Percentiles rank a stretch among this genome's conserved stretches.
These are phyloP conservation scores for Abramis brama DNA, from an alignment of 2,113 vertebrate species.

Conservation along the genomic window DNA sequence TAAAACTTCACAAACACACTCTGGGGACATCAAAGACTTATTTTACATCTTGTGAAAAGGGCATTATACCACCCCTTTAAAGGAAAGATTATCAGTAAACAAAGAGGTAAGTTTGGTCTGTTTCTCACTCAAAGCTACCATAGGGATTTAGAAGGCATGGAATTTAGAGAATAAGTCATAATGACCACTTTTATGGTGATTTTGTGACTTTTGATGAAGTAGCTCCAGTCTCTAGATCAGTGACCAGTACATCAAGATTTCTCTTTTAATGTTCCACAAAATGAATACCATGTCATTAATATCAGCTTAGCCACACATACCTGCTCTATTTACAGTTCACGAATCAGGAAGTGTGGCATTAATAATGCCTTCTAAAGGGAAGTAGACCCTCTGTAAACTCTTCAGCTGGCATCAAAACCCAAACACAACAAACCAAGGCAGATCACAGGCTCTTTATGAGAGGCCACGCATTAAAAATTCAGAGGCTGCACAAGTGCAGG, in stretches of 20 bases:
- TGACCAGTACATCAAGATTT: not conserved
- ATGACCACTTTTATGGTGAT: not conserved
- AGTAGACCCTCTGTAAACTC: slow-evolving; percentile 31
- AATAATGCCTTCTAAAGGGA: not conserved
- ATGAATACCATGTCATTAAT: not conserved
- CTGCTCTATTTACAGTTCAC: not conserved
- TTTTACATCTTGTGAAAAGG: too few species aligned
- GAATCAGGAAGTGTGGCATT: not conserved
- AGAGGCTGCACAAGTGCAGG: slow-evolving; percentile 39
- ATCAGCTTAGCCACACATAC: not conserved
- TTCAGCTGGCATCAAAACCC: slow-evolving; percentile 11
- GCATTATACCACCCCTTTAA: too few species aligned
- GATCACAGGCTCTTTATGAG: not conserved
- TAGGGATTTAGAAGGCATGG: not conserved
- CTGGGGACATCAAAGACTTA: too few species aligned
- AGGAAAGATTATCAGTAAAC: not conserved
- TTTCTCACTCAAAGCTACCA: not conserved
- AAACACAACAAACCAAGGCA: slow-evolving; percentile 25
- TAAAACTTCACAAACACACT: too few species aligned
- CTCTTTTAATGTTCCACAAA: too few species aligned
- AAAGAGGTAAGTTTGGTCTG: not conserved
- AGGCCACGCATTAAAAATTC: slow-evolving; percentile 30
- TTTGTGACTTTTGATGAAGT: not conserved
- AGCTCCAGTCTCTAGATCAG: not conserved
- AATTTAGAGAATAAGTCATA: not conserved